Conservation (phyloP, 1,140 invertebrate species). For the Anagrus nilaparvatae region DNA sequence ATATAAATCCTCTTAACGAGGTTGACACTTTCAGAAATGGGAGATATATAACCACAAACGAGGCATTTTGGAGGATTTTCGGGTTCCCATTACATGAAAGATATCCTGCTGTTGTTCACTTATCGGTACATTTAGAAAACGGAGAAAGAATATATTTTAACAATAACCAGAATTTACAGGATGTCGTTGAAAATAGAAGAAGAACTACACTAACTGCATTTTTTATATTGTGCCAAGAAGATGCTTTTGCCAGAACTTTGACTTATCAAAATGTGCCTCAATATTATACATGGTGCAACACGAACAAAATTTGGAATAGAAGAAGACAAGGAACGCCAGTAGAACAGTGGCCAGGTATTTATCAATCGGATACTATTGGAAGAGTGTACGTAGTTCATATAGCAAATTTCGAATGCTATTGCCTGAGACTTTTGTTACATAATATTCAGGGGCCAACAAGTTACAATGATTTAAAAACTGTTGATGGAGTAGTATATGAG, state of each 20-base stretch:
- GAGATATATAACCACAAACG: slow-evolving; percentile 28
- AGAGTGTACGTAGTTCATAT: slow-evolving; percentile 32
- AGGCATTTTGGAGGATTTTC: slow-evolving; percentile 36
- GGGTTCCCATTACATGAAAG: slow-evolving; percentile 11
- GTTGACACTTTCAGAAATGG: slow-evolving; percentile 26
- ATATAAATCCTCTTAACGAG: slow-evolving; percentile 32
- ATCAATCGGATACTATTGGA: slow-evolving; percentile 10
- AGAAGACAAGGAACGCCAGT: not conserved
- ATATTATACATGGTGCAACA: not conserved
- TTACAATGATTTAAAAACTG: not conserved
- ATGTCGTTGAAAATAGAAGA: not conserved
- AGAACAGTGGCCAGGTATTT: not conserved
- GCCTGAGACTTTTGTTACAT: slow-evolving; percentile 35
- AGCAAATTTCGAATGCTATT: slow-evolving; percentile 33
- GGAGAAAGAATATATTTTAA: not conserved
- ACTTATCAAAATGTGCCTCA: not conserved
- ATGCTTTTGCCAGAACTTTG: too few relatives aligned
- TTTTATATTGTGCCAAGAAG: not conserved
- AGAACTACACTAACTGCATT: not conserved
- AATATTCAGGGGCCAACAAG: slow-evolving; percentile 24
- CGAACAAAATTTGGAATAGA: not conserved
- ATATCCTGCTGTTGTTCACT: not conserved
- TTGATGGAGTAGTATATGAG: not conserved
- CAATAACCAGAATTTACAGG: not conserved
- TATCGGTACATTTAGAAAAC: not conserved